Percentiles rank a stretch among this genome's conserved stretches.
Conservation (phyloP, 1,140 invertebrate species). For the Glossosoma conforme region DNA sequence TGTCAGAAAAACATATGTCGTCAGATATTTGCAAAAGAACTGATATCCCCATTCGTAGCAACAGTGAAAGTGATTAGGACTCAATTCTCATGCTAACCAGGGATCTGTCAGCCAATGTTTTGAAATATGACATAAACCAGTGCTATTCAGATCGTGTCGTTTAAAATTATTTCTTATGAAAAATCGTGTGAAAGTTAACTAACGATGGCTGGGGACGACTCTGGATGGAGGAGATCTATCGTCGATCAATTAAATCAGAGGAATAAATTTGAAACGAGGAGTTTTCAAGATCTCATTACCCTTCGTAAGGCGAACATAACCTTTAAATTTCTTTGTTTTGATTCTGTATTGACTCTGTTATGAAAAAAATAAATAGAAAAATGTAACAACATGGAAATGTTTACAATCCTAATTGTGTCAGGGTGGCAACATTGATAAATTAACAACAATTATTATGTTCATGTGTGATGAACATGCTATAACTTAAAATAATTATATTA, state of each 20-base stretch:
- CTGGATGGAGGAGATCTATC: conserved; percentile 46
- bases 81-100: background rate
- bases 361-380: background rate
- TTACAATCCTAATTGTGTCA: background rate
- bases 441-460: background rate
- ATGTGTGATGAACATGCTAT: background rate
- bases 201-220: conserved; percentile 36
- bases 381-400: background rate
- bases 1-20: conserved; percentile 16
- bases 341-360: conserved; percentile 4
- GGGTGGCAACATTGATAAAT: background rate
- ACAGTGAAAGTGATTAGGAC: background rate
- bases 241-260: conserved; percentile 42
- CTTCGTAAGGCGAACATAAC: conserved; percentile 43
- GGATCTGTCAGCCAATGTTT: background rate
- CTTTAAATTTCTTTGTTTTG: conserved; percentile 25
- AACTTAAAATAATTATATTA: too few relatives aligned
- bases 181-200: conserved; percentile 1
- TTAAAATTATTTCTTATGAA: background rate
- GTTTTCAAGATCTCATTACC: conserved; percentile 46
- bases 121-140: background rate
- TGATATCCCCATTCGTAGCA: background rate
- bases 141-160: background rate
- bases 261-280: conserved; percentile 44
- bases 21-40: conserved; percentile 1